A percentile compares a stretch with the other conserved stretches of the same genome.
These are phyloP conservation scores for Trissonchulus sp. DNA, from an alignment of 2,888 invertebrate genomes.

Conservation along the genomic window DNA sequence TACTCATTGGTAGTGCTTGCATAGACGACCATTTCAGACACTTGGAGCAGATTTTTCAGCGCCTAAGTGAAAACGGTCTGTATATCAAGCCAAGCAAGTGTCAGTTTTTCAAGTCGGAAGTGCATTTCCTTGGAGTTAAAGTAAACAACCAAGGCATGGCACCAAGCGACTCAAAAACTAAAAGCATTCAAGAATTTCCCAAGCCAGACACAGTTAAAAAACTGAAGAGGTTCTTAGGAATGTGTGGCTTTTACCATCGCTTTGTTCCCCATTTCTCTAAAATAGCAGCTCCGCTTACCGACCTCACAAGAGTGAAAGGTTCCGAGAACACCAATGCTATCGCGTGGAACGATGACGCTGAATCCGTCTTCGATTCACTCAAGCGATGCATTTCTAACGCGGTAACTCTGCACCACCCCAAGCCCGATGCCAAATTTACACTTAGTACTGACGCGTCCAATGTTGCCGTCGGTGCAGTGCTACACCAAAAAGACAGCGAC, in stretches of 20 bases:
- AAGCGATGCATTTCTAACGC: constrained; percentile 9
- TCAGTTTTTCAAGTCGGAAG: too few species aligned
- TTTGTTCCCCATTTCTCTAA: constrained; percentile 1
- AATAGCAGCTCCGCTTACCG: constrained; percentile 8
- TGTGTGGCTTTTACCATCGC: constrained; percentile 18
- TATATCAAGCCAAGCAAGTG: too few species aligned
- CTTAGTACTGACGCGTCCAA: constrained; percentile 12
- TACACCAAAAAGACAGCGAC: background rate
- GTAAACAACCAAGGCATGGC: too few species aligned
- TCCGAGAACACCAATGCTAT: background rate
- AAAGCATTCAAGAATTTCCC: too few species aligned
- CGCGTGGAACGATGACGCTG: background rate
- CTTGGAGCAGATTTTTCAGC: too few species aligned
- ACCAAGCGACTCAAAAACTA: too few species aligned
- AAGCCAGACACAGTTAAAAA: background rate
- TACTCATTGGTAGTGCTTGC: too few species aligned
- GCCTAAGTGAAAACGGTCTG: too few species aligned
- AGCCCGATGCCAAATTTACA: background rate
- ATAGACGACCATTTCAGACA: too few species aligned
- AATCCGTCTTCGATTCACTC: background rate
- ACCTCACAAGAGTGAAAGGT: constrained; percentile 15
- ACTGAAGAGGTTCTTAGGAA: background rate
- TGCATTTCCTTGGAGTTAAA: too few species aligned
- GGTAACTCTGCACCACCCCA: background rate
- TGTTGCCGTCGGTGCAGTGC: constrained; percentile 2